Base-by-base conservation (phyloP, 53 echinoderm and acorn worm species). In the Pentamera pediparva region DNA sequence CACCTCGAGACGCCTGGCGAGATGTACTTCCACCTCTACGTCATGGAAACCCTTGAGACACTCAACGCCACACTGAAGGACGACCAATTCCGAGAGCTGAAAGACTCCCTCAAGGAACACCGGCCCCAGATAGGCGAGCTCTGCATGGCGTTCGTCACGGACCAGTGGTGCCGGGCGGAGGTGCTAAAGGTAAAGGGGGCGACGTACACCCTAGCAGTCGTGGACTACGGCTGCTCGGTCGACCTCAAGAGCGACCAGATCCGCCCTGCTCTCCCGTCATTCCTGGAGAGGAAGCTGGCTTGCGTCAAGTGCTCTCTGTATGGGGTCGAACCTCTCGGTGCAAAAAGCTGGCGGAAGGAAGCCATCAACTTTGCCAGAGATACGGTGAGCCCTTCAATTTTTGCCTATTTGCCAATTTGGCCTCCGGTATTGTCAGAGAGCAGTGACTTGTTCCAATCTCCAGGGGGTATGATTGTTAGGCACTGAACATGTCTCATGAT, bases 81-180 rank as follows among this genome's bases (percentile, higher is more conserved):
- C 26, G 40, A 39, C 2, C 22, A 22, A 3, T 67, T 43, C 30
- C 13, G 30, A 18, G 28, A 67, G 4, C 21, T 43, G 38, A 26
- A 24, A 67, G 67, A 25, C 11, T 28, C 40, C 17, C 4, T 43
- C 22, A 45, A 22, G 4, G 45, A 43, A 12, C 45, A 67, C 41
- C 25, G 30, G 18, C 67, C 67, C 17, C 15, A 40, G 29, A 26
- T 13, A 20, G 67, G 67, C 3, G 67, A 67, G 39, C 67, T 67
- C 4, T 67, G 67, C 43, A 67, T 67, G 67, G 67, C 43, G 30
- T 67, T 12, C 28, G 67, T 39, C 1, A 41, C 29, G 17, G 29
- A 67, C 11, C 67, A 67, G 29, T 67, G 67, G 67, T 67, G 67
- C 39, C 67, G 67, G 10, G 67, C 67, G 27, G 67, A 67, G 47